Evolutionary conservation across 2,113 vertebrate species (phyloP).

Genomic region (Nymphicus hollandicus): DNA sequence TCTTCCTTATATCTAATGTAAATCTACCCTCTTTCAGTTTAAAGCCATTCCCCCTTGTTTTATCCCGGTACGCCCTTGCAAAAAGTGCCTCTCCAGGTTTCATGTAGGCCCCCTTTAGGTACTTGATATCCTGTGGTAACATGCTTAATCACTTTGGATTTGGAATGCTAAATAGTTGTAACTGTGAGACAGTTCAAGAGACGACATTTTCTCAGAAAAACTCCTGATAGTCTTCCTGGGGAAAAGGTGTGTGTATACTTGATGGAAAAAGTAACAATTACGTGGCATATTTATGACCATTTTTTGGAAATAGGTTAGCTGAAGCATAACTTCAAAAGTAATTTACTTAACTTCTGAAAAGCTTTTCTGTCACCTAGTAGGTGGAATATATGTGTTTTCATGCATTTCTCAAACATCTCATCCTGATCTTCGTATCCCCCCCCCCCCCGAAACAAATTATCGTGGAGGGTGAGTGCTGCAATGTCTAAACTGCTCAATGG

Average conservation of each 20-base stretch:
- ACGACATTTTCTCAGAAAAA: not conserved
- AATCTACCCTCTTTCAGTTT: not conserved
- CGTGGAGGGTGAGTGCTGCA: not conserved
- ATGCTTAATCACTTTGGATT: not conserved
- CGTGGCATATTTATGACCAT: not conserved
- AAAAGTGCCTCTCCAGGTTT: not conserved
- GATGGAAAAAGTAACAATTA: not conserved
- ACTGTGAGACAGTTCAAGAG: not conserved
- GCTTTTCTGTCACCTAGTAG: not conserved
- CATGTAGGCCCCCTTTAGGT: not conserved
- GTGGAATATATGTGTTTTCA: not conserved
- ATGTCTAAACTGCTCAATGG: not conserved
- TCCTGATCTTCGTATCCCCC: not conserved
- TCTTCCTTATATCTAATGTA: not conserved
- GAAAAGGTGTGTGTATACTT: not conserved
- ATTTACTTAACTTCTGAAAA: not conserved
- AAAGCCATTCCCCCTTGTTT: not conserved
- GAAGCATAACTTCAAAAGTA: not conserved
- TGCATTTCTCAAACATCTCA: not conserved
- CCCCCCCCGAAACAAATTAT: not conserved
- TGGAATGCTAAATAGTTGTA: not conserved
- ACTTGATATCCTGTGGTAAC: not conserved
- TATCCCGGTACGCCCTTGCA: not conserved
- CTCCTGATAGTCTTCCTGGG: not conserved
- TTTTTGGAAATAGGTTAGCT: not conserved